These are phyloP conservation scores for Corynorhinus townsendii DNA, from an alignment of 2,113 vertebrate genomes.

Conservation along the genomic window DNA sequence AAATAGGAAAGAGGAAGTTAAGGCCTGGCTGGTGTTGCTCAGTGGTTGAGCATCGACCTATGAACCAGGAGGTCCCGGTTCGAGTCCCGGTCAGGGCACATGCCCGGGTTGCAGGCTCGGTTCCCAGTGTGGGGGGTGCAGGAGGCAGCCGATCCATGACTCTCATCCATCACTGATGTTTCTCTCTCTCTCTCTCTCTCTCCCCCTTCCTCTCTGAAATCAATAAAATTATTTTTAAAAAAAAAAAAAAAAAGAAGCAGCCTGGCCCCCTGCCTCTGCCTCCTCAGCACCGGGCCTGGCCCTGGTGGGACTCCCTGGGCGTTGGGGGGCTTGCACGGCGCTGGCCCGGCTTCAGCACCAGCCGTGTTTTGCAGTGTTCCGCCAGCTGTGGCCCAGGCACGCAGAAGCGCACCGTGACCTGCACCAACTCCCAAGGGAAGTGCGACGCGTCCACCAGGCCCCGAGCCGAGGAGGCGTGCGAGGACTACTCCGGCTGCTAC, in stretches of 20 bases:
- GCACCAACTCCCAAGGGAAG: constrained; percentile 90
- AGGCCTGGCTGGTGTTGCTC: background rate
- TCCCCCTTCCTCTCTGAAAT: too few relatives aligned
- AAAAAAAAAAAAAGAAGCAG: too few relatives aligned
- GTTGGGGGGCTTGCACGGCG: background rate
- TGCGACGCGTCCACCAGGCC: constrained; percentile 90
- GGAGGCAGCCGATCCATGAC: too few relatives aligned
- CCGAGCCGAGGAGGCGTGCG: constrained; percentile 85
- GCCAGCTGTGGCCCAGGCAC: constrained; percentile 89
- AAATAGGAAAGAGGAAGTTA: background rate
- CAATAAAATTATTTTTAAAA: too few relatives aligned
- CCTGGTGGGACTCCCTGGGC: background rate
- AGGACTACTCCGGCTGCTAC: constrained; percentile 91
- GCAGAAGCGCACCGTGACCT: constrained; percentile 87
- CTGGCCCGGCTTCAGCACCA: background rate
- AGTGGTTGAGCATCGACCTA: too few relatives aligned
- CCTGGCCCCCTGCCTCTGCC: background rate
- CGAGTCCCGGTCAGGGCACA: too few relatives aligned
- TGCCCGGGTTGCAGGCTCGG: too few relatives aligned
- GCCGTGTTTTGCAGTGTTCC: constrained; percentile 87
- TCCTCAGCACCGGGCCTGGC: background rate
- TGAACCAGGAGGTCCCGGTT: too few relatives aligned
- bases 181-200: too few relatives aligned
- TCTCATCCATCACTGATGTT: too few relatives aligned
- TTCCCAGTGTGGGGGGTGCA: too few relatives aligned